phyloP scores from a whole-genome alignment of 2,888 invertebrate species.

The Orthosia cruda region DNA sequence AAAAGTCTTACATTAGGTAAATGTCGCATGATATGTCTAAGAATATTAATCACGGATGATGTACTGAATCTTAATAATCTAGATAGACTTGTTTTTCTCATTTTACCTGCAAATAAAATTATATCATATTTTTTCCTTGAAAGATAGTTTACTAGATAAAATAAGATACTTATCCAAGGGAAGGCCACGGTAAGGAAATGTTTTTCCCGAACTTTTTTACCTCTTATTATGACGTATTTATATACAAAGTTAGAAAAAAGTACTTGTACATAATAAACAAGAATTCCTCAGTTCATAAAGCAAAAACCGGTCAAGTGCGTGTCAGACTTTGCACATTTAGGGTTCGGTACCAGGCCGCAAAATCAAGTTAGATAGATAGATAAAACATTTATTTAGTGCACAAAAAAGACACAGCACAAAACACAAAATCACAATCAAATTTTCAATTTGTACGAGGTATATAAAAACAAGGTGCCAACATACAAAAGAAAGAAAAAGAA shows the following conservation, averaged over 20 bases:
- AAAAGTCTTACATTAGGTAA: not conserved
- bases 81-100: constrained; percentile 27
- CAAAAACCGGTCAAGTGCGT: too few relatives aligned
- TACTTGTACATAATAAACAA: not conserved
- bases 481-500: too few relatives aligned
- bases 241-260: not conserved
- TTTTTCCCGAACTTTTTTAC: constrained; percentile 27
- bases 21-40: not conserved
- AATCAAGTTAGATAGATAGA: too few relatives aligned
- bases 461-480: too few relatives aligned
- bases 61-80: not conserved
- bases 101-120: constrained; percentile 11
- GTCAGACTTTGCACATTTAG: too few relatives aligned
- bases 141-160: constrained; percentile 17
- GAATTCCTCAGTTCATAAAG: not conserved
- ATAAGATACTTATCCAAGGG: not conserved
- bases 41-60: constrained; percentile 9
- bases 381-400: too few relatives aligned
- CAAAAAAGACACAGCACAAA: too few relatives aligned
- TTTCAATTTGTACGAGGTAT: too few relatives aligned
- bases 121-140: constrained; percentile 1
- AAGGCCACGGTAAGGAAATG: constrained; percentile 3
- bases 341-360: too few relatives aligned
- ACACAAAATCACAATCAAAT: too few relatives aligned
- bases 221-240: not conserved